phyloP scores from a whole-genome alignment of 1,140 invertebrate genomes.

The Pinna nobilis region DNA sequence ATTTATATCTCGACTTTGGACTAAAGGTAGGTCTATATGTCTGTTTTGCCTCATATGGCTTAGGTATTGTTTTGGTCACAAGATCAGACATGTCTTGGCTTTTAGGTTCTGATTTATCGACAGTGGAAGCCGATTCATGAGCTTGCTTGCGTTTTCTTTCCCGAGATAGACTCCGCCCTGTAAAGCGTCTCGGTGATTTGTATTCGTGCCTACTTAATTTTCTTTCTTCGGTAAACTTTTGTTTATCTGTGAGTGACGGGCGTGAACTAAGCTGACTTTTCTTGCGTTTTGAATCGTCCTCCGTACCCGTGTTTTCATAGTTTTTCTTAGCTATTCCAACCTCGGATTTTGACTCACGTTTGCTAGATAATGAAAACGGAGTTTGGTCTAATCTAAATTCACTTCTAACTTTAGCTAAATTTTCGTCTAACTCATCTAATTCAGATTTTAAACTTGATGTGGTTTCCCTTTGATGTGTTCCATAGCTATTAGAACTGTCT shows the following conservation, averaged over 20 bases:
- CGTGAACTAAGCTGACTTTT: not conserved
- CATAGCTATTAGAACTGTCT: not conserved
- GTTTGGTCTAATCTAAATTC: not conserved
- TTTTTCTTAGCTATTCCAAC: not conserved
- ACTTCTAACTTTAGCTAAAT: not conserved
- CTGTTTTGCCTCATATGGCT: not conserved
- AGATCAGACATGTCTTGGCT: not conserved
- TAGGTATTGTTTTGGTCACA: not conserved
- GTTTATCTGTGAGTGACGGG: not conserved
- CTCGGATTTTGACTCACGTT: not conserved
- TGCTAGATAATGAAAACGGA: not conserved
- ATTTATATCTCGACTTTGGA: not conserved
- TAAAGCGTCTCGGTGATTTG: constrained; percentile 32
- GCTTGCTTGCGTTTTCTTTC: not conserved
- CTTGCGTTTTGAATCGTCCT: not conserved
- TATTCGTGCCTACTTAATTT: constrained; percentile 9
- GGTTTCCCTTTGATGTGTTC: not conserved
- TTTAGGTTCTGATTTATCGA: no score
- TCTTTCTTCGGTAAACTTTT: not conserved
- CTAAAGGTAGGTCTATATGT: not conserved
- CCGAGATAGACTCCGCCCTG: constrained; percentile 17
- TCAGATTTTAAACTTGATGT: not conserved
- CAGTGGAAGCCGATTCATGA: no score
- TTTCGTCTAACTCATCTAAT: not conserved
- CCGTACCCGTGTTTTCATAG: not conserved